These are phyloP conservation scores for Coccyzus lansbergi DNA, from an alignment of 2,797 vertebrate genomes.

Conservation along the genomic window DNA sequence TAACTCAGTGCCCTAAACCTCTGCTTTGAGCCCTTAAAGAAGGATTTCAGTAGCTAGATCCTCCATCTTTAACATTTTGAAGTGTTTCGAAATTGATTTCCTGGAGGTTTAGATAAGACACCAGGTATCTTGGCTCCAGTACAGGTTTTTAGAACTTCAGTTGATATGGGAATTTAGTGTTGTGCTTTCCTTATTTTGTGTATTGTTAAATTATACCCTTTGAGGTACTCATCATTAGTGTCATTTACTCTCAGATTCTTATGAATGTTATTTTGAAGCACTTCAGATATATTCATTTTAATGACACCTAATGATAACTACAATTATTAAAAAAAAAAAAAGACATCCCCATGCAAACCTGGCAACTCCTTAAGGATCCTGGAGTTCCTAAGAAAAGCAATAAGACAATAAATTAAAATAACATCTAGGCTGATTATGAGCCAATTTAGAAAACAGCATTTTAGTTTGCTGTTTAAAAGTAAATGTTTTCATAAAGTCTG, in stretches of 20 bases:
- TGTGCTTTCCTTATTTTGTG: constrained; percentile 42
- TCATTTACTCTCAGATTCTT: constrained; percentile 53
- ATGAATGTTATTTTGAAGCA: constrained; percentile 43
- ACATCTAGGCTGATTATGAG: constrained; percentile 24
- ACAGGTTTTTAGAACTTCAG: constrained; percentile 27
- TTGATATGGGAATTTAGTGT: constrained; percentile 36
- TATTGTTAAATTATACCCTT: constrained; percentile 45
- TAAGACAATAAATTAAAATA: constrained; percentile 52
- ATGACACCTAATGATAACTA: constrained; percentile 40
- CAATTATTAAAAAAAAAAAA: constrained; percentile 60
- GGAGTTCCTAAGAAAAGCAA: constrained; percentile 24
- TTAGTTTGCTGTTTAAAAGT: constrained; percentile 10
- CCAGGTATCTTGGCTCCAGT: constrained; percentile 37
- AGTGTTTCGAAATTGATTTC: not conserved
- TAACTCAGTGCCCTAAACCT: constrained; percentile 57
- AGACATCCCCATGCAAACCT: constrained; percentile 16
- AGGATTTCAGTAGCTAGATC: not conserved
- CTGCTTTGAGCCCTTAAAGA: constrained; percentile 16
- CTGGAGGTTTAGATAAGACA: constrained; percentile 5
- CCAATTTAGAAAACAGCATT: not conserved
- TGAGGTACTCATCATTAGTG: constrained; percentile 47
- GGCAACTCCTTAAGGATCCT: constrained; percentile 18
- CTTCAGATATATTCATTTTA: constrained; percentile 62
- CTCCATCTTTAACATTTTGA: constrained; percentile 9
- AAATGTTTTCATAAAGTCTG: constrained; percentile 1